Evolutionary conservation across 2,113 vertebrate genomes (phyloP), one percentile per base, ranked within the genome.

Genomic region (Ceyx margarethae): DNA sequence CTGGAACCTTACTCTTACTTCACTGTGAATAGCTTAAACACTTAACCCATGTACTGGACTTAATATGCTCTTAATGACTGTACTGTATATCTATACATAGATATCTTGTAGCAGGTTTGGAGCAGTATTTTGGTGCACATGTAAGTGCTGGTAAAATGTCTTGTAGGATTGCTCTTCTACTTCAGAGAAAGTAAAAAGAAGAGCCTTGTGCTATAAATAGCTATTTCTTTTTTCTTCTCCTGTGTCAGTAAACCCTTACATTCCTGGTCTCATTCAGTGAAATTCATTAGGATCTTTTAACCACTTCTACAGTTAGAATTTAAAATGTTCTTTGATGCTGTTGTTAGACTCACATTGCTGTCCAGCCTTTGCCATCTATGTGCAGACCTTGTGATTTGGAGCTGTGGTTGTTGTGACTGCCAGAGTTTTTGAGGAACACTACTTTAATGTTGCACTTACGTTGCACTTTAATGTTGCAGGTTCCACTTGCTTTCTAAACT

Each of bases 71-170:
- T 23, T 8, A 7, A 0, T 60, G 40, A 15, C 54, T 61, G 31
- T 37, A 11, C 22, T 57, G 1, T 3, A 1, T 33, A 16, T 18
- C 9, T 4, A 2, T 6, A n/a, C 4, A 2, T 4, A 23, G 16
- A 19, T 31, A 33, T n/a, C 22, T 54, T 26, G 48, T 50, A 37
- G 25, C 15, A 37, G 31, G 6, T 50, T 43, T 66, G 31, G 35
- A 84, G 10, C 19, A 58, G 31, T 26, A 9, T 71, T 58, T 61
- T 66, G 28, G 45, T 56, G 26, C n/a, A 29, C 13, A 4, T 50
- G 33, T 37, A 75, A 69, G 45, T 43, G 25, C 37, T 68, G 12
- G 15, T 64, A 22, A 81, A 57, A 69, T 29, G 48, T 28, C 12
- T 2, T 4, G 3, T 33, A 18, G 53, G 35, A 31, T 69, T 74